Evolutionary conservation across 1,140 invertebrate genomes (phyloP), one percentile per base, ranked within the genome.

Genomic region (Trichomalopsis sarcophagae): DNA sequence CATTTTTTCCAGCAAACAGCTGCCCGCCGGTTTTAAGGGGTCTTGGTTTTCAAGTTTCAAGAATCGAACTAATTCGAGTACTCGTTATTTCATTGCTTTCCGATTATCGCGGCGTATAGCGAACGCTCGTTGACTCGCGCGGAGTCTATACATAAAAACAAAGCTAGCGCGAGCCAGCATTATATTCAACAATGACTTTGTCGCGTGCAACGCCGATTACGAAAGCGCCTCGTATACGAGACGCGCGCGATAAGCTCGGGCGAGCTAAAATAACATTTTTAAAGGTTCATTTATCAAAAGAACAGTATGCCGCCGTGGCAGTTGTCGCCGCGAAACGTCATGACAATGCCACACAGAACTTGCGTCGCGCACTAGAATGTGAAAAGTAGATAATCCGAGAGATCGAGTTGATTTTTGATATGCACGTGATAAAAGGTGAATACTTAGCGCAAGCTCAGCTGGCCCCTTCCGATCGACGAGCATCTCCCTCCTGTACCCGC

Each of bases 361-460:
- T 71, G 68, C 55, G 73, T 73, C 50, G 55, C 47, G 2, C 5
- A 73, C 80, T 71, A 27, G 71, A 47, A 50, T 44, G 47, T 82
- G 27, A 27, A 1, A 27, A 27, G 27, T 27, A 27, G 27, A 27
- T 27, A 27, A 27, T 27, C 27, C 27, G 27, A 27, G 27, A 27
- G n/a, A n/a, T n/a, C n/a, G n/a, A n/a, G 27, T 27, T 27, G 27
- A 27, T 27, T 27, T 27, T 27, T 27, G 1, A 27, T 79, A 79
- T 79, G 82, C 82, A 84, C 73, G 76, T 36, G 76, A 79, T 79
- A 84, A 79, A 84, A 84, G 44, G 74, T 79, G 73, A 79, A 84
- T 79, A 84, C 82, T 84, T 79, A 84, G 75, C 76, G 74, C 33
- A 68, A 68, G 11, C 30, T 27, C 21, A 50, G 69, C 81, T 30